Percentiles rank a stretch among this genome's conserved stretches.
Conservation (phyloP, 2,113 vertebrate species). For the Podilymbus podiceps region DNA sequence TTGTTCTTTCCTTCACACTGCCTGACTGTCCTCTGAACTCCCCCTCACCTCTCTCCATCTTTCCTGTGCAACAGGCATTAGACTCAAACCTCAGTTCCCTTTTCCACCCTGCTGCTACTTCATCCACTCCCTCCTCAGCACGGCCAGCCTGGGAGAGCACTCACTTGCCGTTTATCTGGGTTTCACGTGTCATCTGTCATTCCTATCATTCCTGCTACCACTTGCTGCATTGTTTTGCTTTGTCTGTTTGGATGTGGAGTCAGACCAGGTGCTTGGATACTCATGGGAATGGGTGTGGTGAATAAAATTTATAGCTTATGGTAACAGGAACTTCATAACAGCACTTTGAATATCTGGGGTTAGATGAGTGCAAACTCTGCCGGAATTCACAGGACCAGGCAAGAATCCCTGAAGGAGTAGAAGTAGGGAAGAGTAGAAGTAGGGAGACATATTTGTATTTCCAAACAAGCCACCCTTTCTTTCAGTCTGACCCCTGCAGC, state of each 20-base stretch:
- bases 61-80: conserved; percentile 28
- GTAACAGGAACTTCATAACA: not conserved
- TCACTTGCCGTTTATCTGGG: not conserved
- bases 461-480: not conserved
- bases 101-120: not conserved
- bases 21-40: conserved; percentile 40
- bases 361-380: not conserved
- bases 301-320: not conserved
- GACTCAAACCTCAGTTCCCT: not conserved
- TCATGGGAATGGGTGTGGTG: not conserved
- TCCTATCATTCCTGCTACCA: not conserved
- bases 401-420: not conserved
- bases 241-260: not conserved
- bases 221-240: not conserved
- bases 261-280: conserved; percentile 12
- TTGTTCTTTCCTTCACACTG: conserved; percentile 33
- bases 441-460: not conserved
- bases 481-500: not conserved
- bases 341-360: not conserved
- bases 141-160: not conserved
- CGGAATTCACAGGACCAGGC: not conserved
- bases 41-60: conserved; percentile 19
- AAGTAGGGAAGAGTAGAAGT: not conserved
- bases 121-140: not conserved
- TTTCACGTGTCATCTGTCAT: not conserved